Evolutionary conservation across 1,140 invertebrate genomes (phyloP), one percentile per base, ranked within the genome.

Genomic region (Nomia melanderi): DNA sequence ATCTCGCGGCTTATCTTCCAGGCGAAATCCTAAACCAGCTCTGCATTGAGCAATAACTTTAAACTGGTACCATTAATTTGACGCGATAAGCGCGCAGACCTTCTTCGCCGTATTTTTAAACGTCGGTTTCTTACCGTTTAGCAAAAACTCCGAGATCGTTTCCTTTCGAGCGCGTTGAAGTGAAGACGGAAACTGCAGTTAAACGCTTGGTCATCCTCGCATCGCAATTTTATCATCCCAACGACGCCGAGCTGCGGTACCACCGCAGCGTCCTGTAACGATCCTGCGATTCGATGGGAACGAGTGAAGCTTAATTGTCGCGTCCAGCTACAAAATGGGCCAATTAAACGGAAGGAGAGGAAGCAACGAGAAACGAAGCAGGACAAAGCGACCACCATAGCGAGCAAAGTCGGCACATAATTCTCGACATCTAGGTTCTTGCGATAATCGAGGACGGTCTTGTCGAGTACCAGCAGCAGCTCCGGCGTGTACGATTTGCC

Each of bases 341-440:
- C 60, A 11, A 39, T 9, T 39, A 39, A 6, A 4, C 8, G 20
- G 64, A 44, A 14, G 23, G 1, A 23, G 7, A 1, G 5, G 5
- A 7, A 39, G 36, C 6, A 7, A n/a, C n/a, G 17, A 50, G 20
- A 62, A 53, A 27, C n/a, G 12, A 20, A n/a, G 12, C n/a, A 20
- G 11, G 25, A 25, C 12, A 62, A 54, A 64, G 47, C 25, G 11
- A 5, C 31, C 87, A 94, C 94, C 93, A 95, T 95, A 85, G 95
- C 95, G 91, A 95, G 94, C 31, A 95, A 90, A 14, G 94, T 95
- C 7, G 95, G 89, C 25, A 94, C 92, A 83, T 95, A 95, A 57
- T 93, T 94, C 72, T 94, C 93, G 7, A 95, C 88, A 79, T 95
- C 93, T 80, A 94, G 93, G 71, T 94, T 91, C 29, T 91, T 89